Base-by-base conservation (phyloP, 1,140 invertebrate genomes). In the Pseudobourletiella spinata region DNA sequence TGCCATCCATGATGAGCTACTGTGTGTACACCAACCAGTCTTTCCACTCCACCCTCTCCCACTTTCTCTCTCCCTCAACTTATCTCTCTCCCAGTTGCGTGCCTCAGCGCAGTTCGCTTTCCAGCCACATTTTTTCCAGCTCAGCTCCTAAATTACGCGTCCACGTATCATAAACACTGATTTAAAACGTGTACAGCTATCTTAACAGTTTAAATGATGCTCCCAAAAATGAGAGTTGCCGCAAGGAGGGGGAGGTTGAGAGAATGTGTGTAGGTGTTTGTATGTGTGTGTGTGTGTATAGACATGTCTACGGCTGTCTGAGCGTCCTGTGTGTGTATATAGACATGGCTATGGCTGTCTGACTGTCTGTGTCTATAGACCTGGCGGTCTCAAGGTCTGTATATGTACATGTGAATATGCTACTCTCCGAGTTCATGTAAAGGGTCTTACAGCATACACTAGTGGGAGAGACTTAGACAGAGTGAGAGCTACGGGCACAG, bases 121-220 rank as follows among this genome's bases (percentile, higher is more conserved):
- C 44, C 44, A 18, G 48, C 24, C 18, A 25, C 48, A 25, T 26
- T 39, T 51, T 51, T 48, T 48, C 44, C 6, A 22, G 48, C 22
- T 24, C 48, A 51, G 28, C 48, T 51, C 18, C 14, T 26, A 48
- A 48, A 48, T 48, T 48, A 48, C 44, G 22, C 11, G 44, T 48
- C 44, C 44, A 48, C 22, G 44, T 48, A 15, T 48, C 44, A 48
- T 48, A 11, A 48, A 48, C 18, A 15, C 44, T 48, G 44, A 48
- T 48, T 48, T 48, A 22, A 48, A 48, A 48, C 44, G 22, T 48
- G 44, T 48, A 22, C 44, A 39, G 8, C 32, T 39, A 39, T n/a
- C 32, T 39, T 39, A 39, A 39, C 32, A 11, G 32, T 39, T 39
- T 39, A 39, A 39, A 39, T 39, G 32, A 39, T 39, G 32, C 44